Conservation (phyloP, 2,113 vertebrate genomes). For the Galeopterus variegatus region DNA sequence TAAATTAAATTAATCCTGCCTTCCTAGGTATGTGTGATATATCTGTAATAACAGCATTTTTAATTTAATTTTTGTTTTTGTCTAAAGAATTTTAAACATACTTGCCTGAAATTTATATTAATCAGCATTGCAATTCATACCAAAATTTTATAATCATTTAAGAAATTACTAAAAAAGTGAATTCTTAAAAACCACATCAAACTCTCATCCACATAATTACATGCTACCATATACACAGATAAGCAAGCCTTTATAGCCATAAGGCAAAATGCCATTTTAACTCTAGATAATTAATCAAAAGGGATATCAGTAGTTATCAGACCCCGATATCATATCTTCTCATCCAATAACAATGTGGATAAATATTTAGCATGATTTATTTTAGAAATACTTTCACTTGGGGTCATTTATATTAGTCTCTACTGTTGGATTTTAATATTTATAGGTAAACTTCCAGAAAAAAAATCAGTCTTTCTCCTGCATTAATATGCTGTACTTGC, state of each 20-base stretch:
- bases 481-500: conserved; percentile 20
- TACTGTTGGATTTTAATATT: conserved; percentile 43
- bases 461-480: background rate
- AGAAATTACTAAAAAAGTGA: background rate
- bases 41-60: background rate
- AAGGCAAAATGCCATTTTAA: conserved; percentile 70
- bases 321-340: background rate
- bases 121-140: conserved; percentile 27
- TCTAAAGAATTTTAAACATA: conserved; percentile 36
- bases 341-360: conserved; percentile 29
- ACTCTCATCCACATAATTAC: conserved; percentile 68
- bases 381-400: conserved; percentile 54
- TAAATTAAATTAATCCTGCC: conserved; percentile 32
- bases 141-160: conserved; percentile 24
- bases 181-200: conserved; percentile 60
- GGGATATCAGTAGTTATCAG: background rate
- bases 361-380: conserved; percentile 58
- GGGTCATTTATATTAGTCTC: conserved; percentile 40
- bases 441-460: conserved; percentile 10
- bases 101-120: conserved; percentile 30
- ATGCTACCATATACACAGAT: conserved; percentile 80
- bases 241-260: conserved; percentile 78
- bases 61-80: background rate
- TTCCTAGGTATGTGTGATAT: background rate
- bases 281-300: conserved; percentile 42